phyloP scores from a whole-genome alignment of 2,113 vertebrate species.

The Aix galericulata region DNA sequence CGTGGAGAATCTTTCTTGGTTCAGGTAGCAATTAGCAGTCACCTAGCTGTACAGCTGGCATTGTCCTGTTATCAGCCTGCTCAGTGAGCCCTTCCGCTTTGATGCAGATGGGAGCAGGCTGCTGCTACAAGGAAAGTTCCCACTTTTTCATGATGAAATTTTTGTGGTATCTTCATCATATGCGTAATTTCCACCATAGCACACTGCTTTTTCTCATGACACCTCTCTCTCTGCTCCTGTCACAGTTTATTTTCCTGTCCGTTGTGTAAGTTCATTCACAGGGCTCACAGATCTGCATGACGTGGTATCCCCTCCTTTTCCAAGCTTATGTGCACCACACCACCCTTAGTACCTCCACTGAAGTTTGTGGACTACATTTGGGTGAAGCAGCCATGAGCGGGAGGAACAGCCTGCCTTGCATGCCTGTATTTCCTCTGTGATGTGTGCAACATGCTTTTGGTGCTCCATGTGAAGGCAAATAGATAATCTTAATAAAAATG shows the following conservation, averaged over 20 bases:
- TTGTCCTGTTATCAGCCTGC: neutral
- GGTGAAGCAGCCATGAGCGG: fast-evolving
- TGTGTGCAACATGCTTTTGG: fast-evolving
- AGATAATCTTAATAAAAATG: neutral
- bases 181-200: neutral
- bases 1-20: neutral
- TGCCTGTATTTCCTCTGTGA: neutral
- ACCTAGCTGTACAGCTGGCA: neutral
- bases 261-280: neutral
- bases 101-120: neutral
- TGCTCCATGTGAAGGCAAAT: neutral
- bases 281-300: neutral
- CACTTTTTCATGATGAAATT: neutral
- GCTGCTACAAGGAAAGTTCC: neutral
- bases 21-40: constrained; percentile 35
- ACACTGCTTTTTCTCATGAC: neutral
- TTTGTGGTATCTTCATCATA: neutral
- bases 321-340: neutral
- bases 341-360: neutral
- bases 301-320: neutral
- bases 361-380: neutral
- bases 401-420: neutral
- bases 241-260: neutral
- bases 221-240: neutral
- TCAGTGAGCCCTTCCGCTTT: neutral